Base-by-base conservation (phyloP, 2,888 invertebrate genomes). In the Opisthograptis luteolata region DNA sequence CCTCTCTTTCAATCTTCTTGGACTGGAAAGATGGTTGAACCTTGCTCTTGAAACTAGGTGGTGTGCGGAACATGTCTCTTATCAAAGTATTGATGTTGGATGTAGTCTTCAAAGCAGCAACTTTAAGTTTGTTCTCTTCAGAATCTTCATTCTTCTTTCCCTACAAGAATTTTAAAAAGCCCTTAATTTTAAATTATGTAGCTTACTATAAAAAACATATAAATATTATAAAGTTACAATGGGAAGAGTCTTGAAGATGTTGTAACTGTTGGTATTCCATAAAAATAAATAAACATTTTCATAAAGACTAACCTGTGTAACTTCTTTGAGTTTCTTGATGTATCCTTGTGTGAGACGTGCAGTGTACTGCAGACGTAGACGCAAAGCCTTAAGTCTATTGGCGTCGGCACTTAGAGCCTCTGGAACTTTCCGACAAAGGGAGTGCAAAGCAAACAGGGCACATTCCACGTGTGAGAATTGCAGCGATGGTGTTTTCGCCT, bases 401-500 rank as follows among this genome's bases (percentile, higher is more conserved):
- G 94, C 94, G 70, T 96, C 95, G 13, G 94, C 92, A 58, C 95
- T 92, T 19, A 94, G 92, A 9, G 93, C 93, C 50, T 95, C 96
- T 0, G 96, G 95, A 59, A 93, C 92, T 71, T 95, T 95, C 57
- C 95, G 93, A 42, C 96, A 97, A 32, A 99, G 77, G 43, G 96
- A 95, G 70, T 95, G 95, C 31, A 95, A 84, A 7, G 93, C 92
- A 75, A 93, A 98, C 66, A 99, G 91, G 22, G 98, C 92, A 89
- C 97, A 97, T 87, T 99, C 99, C 1, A 98, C 97, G 74, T 96
- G 95, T 24, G 98, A 97, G 76, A 98, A 98, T 78, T 98, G 95
- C 36, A 98, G 92, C 52, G 96, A 95, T n/a, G 97, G 97, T 57
- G 94, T 93, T 27, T 82, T 76, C 3, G 60, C 41, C 14, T 86